Evolutionary conservation across 2,797 vertebrate genomes (phyloP).

Genomic region (Oreortyx pictus): DNA sequence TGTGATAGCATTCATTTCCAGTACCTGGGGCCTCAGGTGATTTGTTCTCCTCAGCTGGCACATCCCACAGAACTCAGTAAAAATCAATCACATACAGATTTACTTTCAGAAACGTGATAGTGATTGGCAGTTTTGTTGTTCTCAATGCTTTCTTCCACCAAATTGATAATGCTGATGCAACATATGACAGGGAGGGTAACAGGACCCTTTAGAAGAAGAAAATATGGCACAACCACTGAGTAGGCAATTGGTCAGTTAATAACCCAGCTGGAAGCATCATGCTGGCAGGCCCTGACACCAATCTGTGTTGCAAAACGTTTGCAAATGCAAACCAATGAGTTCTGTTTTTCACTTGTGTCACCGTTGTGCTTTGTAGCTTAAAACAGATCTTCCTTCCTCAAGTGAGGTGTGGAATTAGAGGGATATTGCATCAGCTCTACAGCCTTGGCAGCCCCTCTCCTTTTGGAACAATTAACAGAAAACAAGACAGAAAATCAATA

Average conservation of each 20-base stretch:
- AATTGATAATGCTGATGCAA: not conserved
- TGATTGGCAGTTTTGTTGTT: not conserved
- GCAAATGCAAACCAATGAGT: not conserved
- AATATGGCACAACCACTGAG: not conserved
- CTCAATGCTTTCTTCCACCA: not conserved
- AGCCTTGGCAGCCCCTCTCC: not conserved
- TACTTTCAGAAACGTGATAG: not conserved
- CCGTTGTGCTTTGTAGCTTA: not conserved
- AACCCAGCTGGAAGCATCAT: not conserved
- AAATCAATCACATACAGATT: rapidly evolving
- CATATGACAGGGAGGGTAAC: not conserved
- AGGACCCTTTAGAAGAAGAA: not conserved
- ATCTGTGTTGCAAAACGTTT: not conserved
- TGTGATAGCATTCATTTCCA: not conserved
- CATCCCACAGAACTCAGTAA: not conserved
- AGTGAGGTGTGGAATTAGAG: not conserved
- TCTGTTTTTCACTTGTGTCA: not conserved
- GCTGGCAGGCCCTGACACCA: not conserved
- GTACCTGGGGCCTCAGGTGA: rapidly evolving
- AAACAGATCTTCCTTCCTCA: not conserved
- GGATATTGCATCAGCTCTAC: not conserved
- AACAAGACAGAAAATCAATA: slow-evolving; percentile 41
- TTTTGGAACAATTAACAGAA: slow-evolving; percentile 39
- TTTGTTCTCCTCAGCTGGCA: not conserved
- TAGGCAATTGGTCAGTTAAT: not conserved